Evolutionary conservation across 2,888 invertebrate genomes (phyloP), one percentile per base, ranked within the genome.

Genomic region (Morpho achilles): DNA sequence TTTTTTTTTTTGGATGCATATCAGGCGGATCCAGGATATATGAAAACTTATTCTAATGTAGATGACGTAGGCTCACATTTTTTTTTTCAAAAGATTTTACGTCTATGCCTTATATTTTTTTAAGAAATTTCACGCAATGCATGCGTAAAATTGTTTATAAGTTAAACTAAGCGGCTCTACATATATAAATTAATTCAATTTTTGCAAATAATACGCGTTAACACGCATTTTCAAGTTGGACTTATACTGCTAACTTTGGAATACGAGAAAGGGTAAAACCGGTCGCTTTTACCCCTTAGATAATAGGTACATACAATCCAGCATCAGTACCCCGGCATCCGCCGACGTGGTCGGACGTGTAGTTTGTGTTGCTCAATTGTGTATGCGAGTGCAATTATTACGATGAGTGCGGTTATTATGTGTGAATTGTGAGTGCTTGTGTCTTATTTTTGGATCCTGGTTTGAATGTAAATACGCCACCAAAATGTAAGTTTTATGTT

Each of bases 311-410:
- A 51, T 62, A 59, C 63, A 66, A 67, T 62, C 66, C 59, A 61
- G 61, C 71, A 72, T 76, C 76, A 87, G 87, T 87, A 67, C 76
- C 83, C 80, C 85, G 86, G 84, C 82, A 69, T 76, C 66, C 63
- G 85, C 81, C 82, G 87, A 64, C 64, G 76, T 48, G 67, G 62
- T 61, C 61, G 69, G 79, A 81, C 75, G 85, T 73, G 69, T 69
- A 7, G 2, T 68, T 62, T 64, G 71, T 70, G 77, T 65, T 68
- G 51, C 62, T 66, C 63, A 69, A 62, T 61, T 54, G 71, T 67
- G 72, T 63, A 59, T 75, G 80, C 76, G 79, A 77, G 77, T 80
- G 79, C 68, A 73, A 75, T 69, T 64, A 72, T 78, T 79, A 79
- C 86, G 85, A 86, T 84, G 84, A 76, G 80, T 80, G 80, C 65